phyloP scores from a whole-genome alignment of 2,888 invertebrate species.

The Phyllotreta cruciferae region DNA sequence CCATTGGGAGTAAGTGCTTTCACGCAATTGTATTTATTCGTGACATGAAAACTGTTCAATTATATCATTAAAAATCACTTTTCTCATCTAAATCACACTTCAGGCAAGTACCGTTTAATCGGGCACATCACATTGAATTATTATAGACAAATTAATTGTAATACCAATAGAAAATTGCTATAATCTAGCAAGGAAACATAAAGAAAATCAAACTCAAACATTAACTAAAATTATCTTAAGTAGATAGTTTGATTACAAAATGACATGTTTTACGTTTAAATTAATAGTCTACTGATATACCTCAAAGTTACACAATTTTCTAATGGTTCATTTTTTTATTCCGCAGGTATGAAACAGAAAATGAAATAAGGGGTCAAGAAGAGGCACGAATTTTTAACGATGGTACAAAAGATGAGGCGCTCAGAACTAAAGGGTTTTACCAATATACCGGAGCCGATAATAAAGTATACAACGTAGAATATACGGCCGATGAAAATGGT shows the following conservation, averaged over 20 bases:
- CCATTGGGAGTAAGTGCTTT: conserved; percentile 35
- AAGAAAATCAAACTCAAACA: neutral
- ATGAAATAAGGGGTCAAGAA: conserved; percentile 68
- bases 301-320: neutral
- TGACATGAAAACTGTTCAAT: neutral
- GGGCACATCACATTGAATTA: too few species aligned
- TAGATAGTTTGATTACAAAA: too few species aligned
- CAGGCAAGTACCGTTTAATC: too few species aligned
- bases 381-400: conserved; percentile 64
- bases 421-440: conserved; percentile 70
- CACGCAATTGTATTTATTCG: neutral
- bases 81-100: neutral
- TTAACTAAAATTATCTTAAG: neutral
- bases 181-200: neutral
- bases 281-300: neutral
- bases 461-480: conserved; percentile 66
- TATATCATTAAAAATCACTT: neutral
- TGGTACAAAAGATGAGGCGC: conserved; percentile 64
- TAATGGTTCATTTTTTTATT: neutral
- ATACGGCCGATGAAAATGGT: conserved; percentile 69
- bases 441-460: conserved; percentile 70
- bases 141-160: neutral
- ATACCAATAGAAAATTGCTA: neutral
- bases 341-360: conserved; percentile 67
- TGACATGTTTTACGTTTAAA: neutral